phyloP scores from a whole-genome alignment of 2,888 invertebrate species.

The Caenorhabditis sp. region DNA sequence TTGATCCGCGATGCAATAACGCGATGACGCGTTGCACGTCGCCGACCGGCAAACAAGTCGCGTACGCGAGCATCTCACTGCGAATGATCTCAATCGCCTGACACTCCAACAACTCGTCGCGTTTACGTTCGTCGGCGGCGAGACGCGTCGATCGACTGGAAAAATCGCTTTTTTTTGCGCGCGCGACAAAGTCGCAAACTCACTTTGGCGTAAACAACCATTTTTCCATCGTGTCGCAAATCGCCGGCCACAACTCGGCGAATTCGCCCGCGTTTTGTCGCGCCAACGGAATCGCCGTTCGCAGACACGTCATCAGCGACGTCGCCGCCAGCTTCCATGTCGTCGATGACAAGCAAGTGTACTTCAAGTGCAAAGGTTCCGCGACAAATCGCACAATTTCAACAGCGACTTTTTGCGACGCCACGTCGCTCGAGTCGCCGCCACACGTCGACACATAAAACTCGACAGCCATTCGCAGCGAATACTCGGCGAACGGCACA shows the following conservation, averaged over 20 bases:
- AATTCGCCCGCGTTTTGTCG: slow-evolving; percentile 75
- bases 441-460: slow-evolving; percentile 80
- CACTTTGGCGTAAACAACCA: slow-evolving; percentile 88
- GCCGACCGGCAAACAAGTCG: slow-evolving; percentile 81
- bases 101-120: slow-evolving; percentile 67
- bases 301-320: slow-evolving; percentile 81
- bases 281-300: slow-evolving; percentile 86
- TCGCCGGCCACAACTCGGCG: slow-evolving; percentile 80
- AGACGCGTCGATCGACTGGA: slow-evolving; percentile 56
- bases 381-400: slow-evolving; percentile 80
- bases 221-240: slow-evolving; percentile 86
- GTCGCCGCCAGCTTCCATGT: slow-evolving; percentile 86
- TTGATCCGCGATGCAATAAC: slow-evolving; percentile 84
- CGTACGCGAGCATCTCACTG: slow-evolving; percentile 82
- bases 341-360: slow-evolving; percentile 81
- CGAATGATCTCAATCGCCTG: slow-evolving; percentile 80
- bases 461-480: slow-evolving; percentile 80
- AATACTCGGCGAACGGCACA: slow-evolving; percentile 85
- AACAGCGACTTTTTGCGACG: slow-evolving; percentile 79
- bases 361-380: slow-evolving; percentile 82
- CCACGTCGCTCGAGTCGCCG: slow-evolving; percentile 73
- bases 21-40: slow-evolving; percentile 85
- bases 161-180: no score
- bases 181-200: no score
- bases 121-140: slow-evolving; percentile 65